A percentile compares a stretch with the other conserved stretches of the same genome.
Evolutionary conservation across 2,888 invertebrate genomes (phyloP).

Genomic region (Brenthis daphne): DNA sequence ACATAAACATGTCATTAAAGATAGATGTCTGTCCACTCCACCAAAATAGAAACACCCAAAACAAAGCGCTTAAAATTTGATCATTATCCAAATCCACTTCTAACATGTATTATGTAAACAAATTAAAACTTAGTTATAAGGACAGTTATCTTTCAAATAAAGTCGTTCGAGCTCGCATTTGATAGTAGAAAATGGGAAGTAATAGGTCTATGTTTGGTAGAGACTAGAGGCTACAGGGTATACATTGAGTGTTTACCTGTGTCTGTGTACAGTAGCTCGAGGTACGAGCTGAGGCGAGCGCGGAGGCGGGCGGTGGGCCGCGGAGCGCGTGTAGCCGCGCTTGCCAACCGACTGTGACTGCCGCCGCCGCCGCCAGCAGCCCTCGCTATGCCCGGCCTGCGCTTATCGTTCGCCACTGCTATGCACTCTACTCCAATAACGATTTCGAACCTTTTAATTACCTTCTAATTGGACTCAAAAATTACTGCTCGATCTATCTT

Average conservation of each 20-base stretch:
- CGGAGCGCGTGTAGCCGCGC: slow-evolving; percentile 76
- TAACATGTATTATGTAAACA: slow-evolving; percentile 34
- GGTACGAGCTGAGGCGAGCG: slow-evolving; percentile 57
- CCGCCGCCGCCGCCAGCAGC: slow-evolving; percentile 48
- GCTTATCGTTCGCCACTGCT: slow-evolving; percentile 70
- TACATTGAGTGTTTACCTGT: slow-evolving; percentile 66
- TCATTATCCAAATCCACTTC: slow-evolving; percentile 42
- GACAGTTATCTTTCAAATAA: slow-evolving; percentile 32
- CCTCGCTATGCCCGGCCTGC: slow-evolving; percentile 57
- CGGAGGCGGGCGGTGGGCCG: slow-evolving; percentile 60
- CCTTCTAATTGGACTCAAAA: slow-evolving; percentile 22
- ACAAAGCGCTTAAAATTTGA: slow-evolving; percentile 42
- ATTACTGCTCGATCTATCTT: slow-evolving; percentile 10
- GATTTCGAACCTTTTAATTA: slow-evolving; percentile 54
- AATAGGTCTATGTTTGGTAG: slow-evolving; percentile 33
- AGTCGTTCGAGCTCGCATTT: slow-evolving; percentile 49
- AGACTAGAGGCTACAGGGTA: slow-evolving; percentile 39
- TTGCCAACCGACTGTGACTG: slow-evolving; percentile 70
- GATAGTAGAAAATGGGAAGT: slow-evolving; percentile 29
- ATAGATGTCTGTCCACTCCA: slow-evolving; percentile 35
- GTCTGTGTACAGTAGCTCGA: slow-evolving; percentile 45
- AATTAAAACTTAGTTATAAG: slow-evolving; percentile 39
- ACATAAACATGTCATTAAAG: slow-evolving; percentile 37
- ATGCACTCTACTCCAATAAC: slow-evolving; percentile 67
- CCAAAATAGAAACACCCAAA: slow-evolving; percentile 44